A percentile compares a stretch with the other conserved stretches of the same genome.
Conservation (phyloP, 2,113 vertebrate genomes). For the Copsychus sechellarum region DNA sequence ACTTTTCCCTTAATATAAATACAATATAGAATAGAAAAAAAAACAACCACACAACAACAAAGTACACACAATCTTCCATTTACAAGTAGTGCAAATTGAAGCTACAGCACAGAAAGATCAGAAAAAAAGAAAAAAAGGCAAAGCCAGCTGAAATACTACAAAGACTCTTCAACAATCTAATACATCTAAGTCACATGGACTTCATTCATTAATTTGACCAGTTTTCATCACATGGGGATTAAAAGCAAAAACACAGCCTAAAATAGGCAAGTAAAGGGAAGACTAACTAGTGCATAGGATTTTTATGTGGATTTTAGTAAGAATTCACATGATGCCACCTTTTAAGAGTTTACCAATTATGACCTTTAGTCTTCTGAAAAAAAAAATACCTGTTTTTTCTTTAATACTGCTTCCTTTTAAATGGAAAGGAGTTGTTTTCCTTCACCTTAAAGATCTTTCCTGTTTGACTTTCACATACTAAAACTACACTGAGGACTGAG, state of each 20-base stretch:
- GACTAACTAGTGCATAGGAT: background rate
- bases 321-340: background rate
- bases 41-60: background rate
- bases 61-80: background rate
- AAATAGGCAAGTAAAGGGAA: background rate
- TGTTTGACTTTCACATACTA: background rate
- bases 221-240: background rate
- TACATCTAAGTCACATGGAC: background rate
- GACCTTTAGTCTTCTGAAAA: background rate
- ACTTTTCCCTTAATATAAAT: background rate
- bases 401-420: background rate
- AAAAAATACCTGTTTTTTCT: background rate
- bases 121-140: background rate
- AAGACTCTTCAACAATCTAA: background rate
- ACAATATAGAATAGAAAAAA: background rate
- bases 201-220: background rate
- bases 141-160: background rate
- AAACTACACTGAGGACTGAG: background rate
- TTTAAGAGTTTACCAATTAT: background rate
- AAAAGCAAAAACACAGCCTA: background rate
- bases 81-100: background rate
- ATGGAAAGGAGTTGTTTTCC: background rate
- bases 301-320: background rate
- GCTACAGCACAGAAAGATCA: background rate
- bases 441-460: background rate